These are phyloP conservation scores for Ceyx margarethae DNA, from an alignment of 2,113 vertebrate species.

Conservation along the genomic window DNA sequence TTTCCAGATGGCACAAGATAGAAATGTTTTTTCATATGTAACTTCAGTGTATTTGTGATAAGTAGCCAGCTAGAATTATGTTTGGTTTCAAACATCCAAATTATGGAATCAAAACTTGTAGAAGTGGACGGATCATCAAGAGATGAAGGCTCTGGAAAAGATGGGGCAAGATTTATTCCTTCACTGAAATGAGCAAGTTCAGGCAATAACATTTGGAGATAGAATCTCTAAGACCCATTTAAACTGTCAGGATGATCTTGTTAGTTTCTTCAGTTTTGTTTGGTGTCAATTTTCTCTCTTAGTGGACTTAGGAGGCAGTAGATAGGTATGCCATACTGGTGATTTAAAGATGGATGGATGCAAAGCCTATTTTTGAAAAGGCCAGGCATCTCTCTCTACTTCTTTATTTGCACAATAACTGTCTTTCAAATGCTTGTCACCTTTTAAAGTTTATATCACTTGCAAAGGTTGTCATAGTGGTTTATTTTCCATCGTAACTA, in stretches of 20 bases:
- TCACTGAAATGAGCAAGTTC: not conserved
- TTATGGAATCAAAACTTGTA: not conserved
- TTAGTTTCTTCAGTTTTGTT: conserved; percentile 16
- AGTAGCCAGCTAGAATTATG: not conserved
- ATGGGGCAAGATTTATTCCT: not conserved
- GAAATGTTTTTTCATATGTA: not conserved
- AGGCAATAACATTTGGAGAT: conserved; percentile 42
- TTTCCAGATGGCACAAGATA: not conserved
- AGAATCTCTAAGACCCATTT: conserved; percentile 3
- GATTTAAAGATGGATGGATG: not conserved
- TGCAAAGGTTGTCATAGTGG: conserved; percentile 6
- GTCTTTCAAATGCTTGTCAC: conserved; percentile 49
- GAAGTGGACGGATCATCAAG: not conserved
- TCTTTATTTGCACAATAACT: conserved; percentile 47
- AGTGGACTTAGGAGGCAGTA: conserved; percentile 10
- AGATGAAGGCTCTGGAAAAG: not conserved
- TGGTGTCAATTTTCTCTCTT: conserved; percentile 39
- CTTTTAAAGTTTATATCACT: conserved; percentile 56
- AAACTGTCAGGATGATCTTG: conserved; percentile 2
- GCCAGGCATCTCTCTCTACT: conserved; percentile 12
- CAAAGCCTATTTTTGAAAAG: conserved; percentile 55
- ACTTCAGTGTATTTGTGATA: not conserved
- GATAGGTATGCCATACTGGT: not conserved
- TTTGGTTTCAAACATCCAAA: not conserved
- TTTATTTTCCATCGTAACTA: conserved; percentile 51